Percentiles rank a stretch among this genome's conserved stretches.
phyloP scores from a whole-genome alignment of 2,888 invertebrate genomes.

The Euzetes globulus region DNA sequence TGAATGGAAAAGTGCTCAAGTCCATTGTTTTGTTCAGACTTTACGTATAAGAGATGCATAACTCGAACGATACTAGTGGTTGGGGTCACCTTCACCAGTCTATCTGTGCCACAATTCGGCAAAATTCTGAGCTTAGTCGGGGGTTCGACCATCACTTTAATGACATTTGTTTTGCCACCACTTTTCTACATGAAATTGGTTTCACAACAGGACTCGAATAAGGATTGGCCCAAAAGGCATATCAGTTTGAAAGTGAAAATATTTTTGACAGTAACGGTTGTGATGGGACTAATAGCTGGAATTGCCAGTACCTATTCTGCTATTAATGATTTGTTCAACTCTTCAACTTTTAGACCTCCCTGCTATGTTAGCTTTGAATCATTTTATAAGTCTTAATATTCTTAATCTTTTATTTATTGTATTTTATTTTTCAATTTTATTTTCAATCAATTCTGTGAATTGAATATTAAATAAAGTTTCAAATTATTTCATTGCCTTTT shows the following conservation, averaged over 20 bases:
- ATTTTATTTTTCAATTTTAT: neutral
- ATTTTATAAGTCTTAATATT: neutral
- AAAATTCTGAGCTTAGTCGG: conserved; percentile 77
- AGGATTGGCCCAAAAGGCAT: conserved; percentile 51
- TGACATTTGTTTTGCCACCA: conserved; percentile 76
- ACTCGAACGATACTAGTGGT: conserved; percentile 63
- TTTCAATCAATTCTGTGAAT: neutral
- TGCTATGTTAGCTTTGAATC: conserved; percentile 18
- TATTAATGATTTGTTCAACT: conserved; percentile 50
- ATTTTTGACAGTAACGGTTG: conserved; percentile 57
- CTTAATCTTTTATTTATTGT: neutral
- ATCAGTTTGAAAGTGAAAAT: conserved; percentile 56
- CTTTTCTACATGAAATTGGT: conserved; percentile 65
- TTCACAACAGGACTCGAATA: conserved; percentile 42
- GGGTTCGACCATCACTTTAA: conserved; percentile 70
- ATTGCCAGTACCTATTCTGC: conserved; percentile 58
- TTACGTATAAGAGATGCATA: conserved; percentile 64
- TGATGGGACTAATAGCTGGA: conserved; percentile 57
- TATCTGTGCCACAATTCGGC: conserved; percentile 75
- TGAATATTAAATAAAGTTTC: no score
- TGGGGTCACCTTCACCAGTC: conserved; percentile 65
- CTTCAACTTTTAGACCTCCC: neutral
- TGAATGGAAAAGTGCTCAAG: no score
- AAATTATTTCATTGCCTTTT: no score
- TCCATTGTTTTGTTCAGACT: conserved; percentile 60